Conservation (phyloP, 2,888 invertebrate genomes). For the Drosophila trichaetosa region DNA sequence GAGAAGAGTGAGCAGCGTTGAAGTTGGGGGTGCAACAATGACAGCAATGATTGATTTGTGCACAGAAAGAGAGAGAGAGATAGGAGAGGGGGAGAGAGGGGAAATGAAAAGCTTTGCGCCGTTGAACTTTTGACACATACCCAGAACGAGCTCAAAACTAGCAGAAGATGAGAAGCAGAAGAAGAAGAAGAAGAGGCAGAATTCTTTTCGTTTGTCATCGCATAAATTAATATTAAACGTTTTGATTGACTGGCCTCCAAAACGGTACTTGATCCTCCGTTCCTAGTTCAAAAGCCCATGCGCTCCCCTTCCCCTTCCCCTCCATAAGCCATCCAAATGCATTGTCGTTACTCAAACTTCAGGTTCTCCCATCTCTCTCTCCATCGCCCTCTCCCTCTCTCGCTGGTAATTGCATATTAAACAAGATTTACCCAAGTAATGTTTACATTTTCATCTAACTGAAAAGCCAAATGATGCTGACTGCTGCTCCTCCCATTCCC, state of each 20-base stretch:
- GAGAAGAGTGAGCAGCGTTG: constrained; percentile 3
- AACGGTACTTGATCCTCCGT: constrained; percentile 59
- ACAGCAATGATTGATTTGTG: constrained; percentile 77
- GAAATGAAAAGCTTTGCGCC: constrained; percentile 40
- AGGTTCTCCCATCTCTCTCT: background rate
- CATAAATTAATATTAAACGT: constrained; percentile 77
- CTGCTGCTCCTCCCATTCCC: constrained; percentile 4
- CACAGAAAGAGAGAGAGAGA: constrained; percentile 34
- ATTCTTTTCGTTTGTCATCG: constrained; percentile 77
- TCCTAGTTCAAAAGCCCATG: background rate
- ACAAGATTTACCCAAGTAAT: constrained; percentile 72
- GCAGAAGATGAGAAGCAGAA: constrained; percentile 4
- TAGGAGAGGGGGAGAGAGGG: constrained; percentile 20
- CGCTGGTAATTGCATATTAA: constrained; percentile 76
- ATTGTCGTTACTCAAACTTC: constrained; percentile 40
- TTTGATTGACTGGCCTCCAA: constrained; percentile 64
- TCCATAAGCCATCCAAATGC: background rate
- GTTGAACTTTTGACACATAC: constrained; percentile 60
- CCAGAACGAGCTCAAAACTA: constrained; percentile 20
- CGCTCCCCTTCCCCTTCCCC: background rate
- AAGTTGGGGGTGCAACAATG: constrained; percentile 42
- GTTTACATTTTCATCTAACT: constrained; percentile 59
- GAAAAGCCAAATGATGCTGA: constrained; percentile 41
- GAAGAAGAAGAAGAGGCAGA: constrained; percentile 13
- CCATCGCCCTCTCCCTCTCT: constrained; percentile 1